Evolutionary conservation across 2,113 vertebrate genomes (phyloP), one percentile per base, ranked within the genome.

Genomic region (Burhinus oedicnemus): DNA sequence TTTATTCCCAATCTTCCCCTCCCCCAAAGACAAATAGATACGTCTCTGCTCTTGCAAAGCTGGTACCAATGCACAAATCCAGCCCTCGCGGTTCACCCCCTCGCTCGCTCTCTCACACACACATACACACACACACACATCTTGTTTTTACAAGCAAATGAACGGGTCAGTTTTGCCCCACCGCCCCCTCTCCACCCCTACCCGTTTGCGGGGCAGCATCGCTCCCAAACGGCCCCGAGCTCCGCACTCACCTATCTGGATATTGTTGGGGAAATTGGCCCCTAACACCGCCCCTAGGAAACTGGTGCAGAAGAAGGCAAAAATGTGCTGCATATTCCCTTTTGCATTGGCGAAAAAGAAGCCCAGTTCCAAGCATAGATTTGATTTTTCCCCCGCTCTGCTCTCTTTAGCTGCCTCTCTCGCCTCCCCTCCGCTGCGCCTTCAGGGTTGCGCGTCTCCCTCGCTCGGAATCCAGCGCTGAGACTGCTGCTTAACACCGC

Each of bases 251-350:
- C 99, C 99, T 98, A 99, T 99, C 98, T 99, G 99, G 98, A 99
- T 99, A 97, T 99, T 99, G 99, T 99, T 99, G 99, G 99, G 99
- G 96, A 99, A 99, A 99, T 99, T 99, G 98, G 99, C 99, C 98
- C 98, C 99, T 98, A 99, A 98, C 98, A 99, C 99, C 98, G 99
- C 98, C 98, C 99, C 99, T 99, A 99, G 99, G 98, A 99, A 99
- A 98, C 99, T 97, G 99, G 99, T 99, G 98, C 98, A 99, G 98
- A 99, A 99, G 98, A 99, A 98, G 98, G 98, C 98, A 98, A 99
- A 98, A 98, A 99, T 99, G 98, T 99, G 98, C 99, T 99, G 99
- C 99, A 99, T 99, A 99, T 99, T 99, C 99, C 99, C 98, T 98
- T 99, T 99, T 99, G 99, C 99, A 99, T 99, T 99, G 99, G 99